Base-by-base conservation (phyloP, 1,140 invertebrate species). In the Planococcus citri region DNA sequence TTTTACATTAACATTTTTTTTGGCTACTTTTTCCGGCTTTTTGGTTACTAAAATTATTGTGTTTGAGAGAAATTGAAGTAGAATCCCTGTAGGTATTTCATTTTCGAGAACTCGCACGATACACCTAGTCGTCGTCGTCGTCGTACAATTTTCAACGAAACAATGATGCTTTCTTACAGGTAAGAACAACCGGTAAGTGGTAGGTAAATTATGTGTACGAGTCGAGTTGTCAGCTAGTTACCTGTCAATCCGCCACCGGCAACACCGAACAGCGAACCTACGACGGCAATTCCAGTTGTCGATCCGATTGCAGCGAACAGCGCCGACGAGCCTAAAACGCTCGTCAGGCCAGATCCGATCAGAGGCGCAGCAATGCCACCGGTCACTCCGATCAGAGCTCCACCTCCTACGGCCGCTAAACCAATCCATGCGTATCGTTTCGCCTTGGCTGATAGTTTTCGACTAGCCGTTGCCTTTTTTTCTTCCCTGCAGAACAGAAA, bases 261-360 rank as follows among this genome's bases (percentile, higher is more conserved):
- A 8, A 85, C 83, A 38, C 86, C 86, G 79, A 88, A 88, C 61
- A 88, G 75, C 1, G 86, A 87, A 2, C 85, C 85, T 68, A 88
- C 82, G 37, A 88, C 80, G 27, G 86, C 85, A 9, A 83, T 79
- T 20, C 86, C 86, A 25, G 84, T 82, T 33, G 81, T 79, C 10
- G 83, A 82, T 10, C 84, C 81, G 2, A 88, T 75, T 12, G 82
- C 83, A 21, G 84, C 83, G 51, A 85, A 82, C 68, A 25, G 82
- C 80, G 74, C 74, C n/a, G 73, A 73, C 1, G 83, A 80, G 27
- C 83, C 82, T 21, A 85, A 73, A 29, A 84, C 74, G 57, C 82
- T 82, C 8, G 81, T 83, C 12, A 86, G 79, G n/a, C 86, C 85
- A 38, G 83, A 82, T 10, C 85, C 86, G 69, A 88, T 84, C 17